phyloP scores from a whole-genome alignment of 1,140 invertebrate species.

The Brachionus rubens region DNA sequence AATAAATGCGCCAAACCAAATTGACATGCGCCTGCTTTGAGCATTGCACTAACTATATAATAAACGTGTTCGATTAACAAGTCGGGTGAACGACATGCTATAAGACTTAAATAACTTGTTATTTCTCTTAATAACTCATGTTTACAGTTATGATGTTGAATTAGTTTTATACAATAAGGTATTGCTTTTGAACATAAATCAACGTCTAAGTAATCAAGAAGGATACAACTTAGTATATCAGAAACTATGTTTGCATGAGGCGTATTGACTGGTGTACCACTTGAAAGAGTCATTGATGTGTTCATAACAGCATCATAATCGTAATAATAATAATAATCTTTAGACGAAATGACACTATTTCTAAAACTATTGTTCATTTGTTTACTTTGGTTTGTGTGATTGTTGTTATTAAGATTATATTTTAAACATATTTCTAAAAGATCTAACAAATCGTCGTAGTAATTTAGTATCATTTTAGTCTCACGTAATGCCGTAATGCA shows the following conservation, averaged over 20 bases:
- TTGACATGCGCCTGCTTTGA: not conserved
- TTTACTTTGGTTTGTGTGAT: constrained; percentile 68
- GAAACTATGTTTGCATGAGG: constrained; percentile 91
- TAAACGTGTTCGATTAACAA: constrained; percentile 79
- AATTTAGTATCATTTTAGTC: constrained; percentile 78
- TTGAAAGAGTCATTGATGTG: not conserved
- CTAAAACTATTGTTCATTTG: not conserved
- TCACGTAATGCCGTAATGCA: constrained; percentile 80
- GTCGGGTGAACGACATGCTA: constrained; percentile 83
- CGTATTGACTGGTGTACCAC: constrained; percentile 58
- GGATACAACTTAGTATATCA: constrained; percentile 87
- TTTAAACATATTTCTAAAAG: constrained; percentile 80
- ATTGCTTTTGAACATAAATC: not conserved
- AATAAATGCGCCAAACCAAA: constrained; percentile 25
- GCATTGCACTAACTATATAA: constrained; percentile 76
- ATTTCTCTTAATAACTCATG: constrained; percentile 80
- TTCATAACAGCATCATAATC: not conserved
- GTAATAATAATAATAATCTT: constrained; percentile 33
- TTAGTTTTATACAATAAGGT: constrained; percentile 79
- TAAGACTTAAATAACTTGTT: constrained; percentile 82
- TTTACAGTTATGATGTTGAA: constrained; percentile 74
- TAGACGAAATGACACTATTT: not conserved
- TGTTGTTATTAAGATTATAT: constrained; percentile 72
- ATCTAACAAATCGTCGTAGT: constrained; percentile 75
- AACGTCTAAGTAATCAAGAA: constrained; percentile 68